These are phyloP conservation scores for Monoplex corrugatus DNA, from an alignment of 2,888 invertebrate genomes.

Conservation along the genomic window DNA sequence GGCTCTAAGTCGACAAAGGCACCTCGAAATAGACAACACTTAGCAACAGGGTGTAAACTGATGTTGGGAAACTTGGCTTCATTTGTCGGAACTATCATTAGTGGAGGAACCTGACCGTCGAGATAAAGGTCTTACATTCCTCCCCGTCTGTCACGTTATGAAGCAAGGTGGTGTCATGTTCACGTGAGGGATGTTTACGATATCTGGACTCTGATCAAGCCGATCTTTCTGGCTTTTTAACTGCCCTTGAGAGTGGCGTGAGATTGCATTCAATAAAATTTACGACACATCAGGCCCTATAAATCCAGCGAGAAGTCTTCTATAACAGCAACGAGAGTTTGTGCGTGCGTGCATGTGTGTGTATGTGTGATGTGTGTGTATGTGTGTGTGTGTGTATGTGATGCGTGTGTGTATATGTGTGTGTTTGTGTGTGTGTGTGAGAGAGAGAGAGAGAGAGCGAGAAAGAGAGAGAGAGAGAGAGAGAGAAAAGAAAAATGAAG, in stretches of 20 bases:
- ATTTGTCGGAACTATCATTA: constrained; percentile 16
- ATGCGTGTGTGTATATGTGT: too few species aligned
- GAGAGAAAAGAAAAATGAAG: background rate
- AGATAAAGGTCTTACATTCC: background rate
- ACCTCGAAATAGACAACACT: background rate
- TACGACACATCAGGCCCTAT: background rate
- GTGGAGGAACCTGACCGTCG: background rate
- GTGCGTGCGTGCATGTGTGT: background rate
- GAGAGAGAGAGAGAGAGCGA: background rate
- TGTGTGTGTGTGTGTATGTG: too few species aligned
- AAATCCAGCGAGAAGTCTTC: background rate
- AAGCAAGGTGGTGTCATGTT: background rate
- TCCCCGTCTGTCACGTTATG: background rate
- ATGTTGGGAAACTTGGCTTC: background rate
- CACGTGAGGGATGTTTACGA: constrained; percentile 8
- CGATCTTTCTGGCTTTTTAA: background rate
- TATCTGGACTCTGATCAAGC: constrained; percentile 41
- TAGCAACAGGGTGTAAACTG: background rate
- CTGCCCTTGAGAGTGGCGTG: constrained; percentile 28
- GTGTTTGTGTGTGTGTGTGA: too few species aligned
- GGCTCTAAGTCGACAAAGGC: constrained; percentile 4
- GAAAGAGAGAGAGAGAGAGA: background rate
- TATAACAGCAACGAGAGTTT: background rate
- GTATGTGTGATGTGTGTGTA: background rate
- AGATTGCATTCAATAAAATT: background rate